Evolutionary conservation across 2,113 vertebrate genomes (phyloP).

Genomic region (Pagrus major): DNA sequence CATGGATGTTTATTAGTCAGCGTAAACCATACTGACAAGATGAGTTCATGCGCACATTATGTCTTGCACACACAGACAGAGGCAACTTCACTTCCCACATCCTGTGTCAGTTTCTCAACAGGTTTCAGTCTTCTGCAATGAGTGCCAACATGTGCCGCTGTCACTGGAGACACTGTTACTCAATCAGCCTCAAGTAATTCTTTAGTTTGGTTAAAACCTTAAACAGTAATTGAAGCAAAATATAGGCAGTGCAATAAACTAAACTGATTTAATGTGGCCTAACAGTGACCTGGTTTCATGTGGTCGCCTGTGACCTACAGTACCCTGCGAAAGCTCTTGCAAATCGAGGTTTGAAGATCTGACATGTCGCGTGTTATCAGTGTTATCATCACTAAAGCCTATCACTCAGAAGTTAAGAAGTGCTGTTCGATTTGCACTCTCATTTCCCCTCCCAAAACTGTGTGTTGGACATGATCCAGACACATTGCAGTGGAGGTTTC

Average conservation of each 20-base stretch:
- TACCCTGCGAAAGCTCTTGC: background rate
- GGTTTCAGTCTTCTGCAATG: constrained; percentile 36
- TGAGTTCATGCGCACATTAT: background rate
- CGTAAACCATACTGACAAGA: background rate
- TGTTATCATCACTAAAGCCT: background rate
- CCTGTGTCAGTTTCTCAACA: constrained; percentile 71
- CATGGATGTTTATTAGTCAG: constrained; percentile 11
- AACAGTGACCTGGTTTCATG: background rate
- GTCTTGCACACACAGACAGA: background rate
- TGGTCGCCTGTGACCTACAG: background rate
- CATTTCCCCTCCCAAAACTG: constrained; percentile 38
- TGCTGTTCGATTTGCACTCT: constrained; percentile 13
- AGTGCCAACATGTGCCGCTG: background rate
- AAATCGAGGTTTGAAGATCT: background rate
- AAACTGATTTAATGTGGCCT: background rate
- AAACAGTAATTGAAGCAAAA: constrained; percentile 7
- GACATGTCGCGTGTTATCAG: background rate
- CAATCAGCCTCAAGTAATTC: constrained; percentile 1
- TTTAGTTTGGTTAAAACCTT: background rate
- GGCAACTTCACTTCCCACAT: constrained; percentile 60
- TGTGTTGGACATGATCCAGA: constrained; percentile 30
- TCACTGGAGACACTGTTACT: constrained; percentile 26
- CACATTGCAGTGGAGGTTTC: constrained; percentile 8
- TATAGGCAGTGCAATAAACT: background rate
- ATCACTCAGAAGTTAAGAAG: background rate